Conservation (phyloP, 1,140 invertebrate genomes). For the Philotrypesis tridentata region DNA sequence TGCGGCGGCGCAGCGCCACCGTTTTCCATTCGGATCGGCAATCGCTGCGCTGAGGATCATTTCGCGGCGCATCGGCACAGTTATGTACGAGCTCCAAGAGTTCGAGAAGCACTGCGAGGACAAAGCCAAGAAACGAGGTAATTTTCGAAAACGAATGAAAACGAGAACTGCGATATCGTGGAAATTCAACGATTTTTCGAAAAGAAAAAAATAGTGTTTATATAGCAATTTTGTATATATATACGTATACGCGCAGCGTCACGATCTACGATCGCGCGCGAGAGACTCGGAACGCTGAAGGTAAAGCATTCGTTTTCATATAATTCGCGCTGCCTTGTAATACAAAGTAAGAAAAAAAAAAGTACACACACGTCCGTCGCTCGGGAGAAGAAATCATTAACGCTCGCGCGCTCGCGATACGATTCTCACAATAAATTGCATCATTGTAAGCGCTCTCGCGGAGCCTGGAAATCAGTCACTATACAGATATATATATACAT, state of each 20-base stretch:
- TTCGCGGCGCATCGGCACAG: not conserved
- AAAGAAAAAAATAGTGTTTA: too few species aligned
- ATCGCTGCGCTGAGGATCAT: too few species aligned
- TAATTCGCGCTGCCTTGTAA: too few species aligned
- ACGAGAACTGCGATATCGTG: too few species aligned
- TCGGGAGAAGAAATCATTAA: not conserved
- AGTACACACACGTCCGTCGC: not conserved
- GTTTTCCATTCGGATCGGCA: not conserved
- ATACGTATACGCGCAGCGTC: too few species aligned
- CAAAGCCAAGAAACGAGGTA: conserved; percentile 18
- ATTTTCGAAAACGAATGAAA: too few species aligned
- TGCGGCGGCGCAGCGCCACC: not conserved
- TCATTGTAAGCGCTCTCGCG: not conserved
- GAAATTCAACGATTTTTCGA: too few species aligned
- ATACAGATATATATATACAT: too few species aligned
- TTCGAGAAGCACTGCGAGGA: conserved; percentile 1
- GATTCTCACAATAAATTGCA: not conserved
- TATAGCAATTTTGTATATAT: too few species aligned
- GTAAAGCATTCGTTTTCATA: not conserved
- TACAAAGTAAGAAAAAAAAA: not conserved
- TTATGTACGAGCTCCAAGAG: conserved; percentile 41
- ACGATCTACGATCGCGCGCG: too few species aligned
- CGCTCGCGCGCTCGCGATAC: not conserved
- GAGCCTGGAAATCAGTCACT: not conserved
- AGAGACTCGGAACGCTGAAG: not conserved